phyloP scores from a whole-genome alignment of 2,888 invertebrate genomes.

The Lepetodrilus schrolli region DNA sequence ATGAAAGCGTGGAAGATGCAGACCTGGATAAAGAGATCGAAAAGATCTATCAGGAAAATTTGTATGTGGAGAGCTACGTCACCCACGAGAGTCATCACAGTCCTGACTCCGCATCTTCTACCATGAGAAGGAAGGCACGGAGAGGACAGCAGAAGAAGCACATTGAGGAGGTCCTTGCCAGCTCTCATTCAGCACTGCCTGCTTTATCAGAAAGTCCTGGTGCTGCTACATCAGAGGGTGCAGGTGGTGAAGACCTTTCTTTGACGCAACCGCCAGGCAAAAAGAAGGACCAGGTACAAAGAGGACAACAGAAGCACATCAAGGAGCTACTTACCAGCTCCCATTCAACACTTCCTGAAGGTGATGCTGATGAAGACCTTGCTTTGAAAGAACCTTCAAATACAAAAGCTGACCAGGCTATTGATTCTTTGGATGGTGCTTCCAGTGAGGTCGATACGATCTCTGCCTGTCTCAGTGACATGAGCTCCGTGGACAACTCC shows the following conservation, averaged over 20 bases:
- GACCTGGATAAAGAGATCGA: conserved; percentile 28
- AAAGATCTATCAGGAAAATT: conserved; percentile 6
- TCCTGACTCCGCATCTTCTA: neutral
- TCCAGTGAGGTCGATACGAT: neutral
- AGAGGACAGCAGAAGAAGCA: conserved; percentile 7
- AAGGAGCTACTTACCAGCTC: too few species aligned
- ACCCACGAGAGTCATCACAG: neutral
- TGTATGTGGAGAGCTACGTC: neutral
- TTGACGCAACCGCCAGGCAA: neutral
- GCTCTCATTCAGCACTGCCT: neutral
- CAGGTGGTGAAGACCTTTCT: neutral
- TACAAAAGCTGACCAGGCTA: neutral
- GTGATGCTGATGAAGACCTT: neutral
- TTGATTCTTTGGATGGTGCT: neutral
- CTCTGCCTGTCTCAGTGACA: conserved; percentile 5
- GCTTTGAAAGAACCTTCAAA: neutral
- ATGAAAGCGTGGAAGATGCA: conserved; percentile 28
- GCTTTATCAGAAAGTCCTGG: neutral
- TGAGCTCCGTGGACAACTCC: conserved; percentile 19
- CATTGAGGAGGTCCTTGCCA: conserved; percentile 4
- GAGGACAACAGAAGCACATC: too few species aligned
- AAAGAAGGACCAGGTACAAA: too few species aligned
- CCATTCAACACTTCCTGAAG: too few species aligned
- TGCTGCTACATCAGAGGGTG: too few species aligned
- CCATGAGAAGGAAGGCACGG: neutral